Conservation (phyloP, 2,888 invertebrate species). For the Clanis bilineata region DNA sequence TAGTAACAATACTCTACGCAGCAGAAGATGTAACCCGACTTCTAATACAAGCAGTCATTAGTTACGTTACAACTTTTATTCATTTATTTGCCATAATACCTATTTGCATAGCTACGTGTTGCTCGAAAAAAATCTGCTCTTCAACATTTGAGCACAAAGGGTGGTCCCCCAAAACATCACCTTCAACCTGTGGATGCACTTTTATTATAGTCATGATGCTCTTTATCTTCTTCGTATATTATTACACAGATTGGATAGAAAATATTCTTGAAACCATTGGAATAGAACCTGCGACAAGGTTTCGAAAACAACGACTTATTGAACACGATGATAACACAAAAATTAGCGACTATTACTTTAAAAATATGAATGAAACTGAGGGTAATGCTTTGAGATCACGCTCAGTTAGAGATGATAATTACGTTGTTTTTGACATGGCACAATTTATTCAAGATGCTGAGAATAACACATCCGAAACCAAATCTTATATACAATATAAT, state of each 20-base stretch:
- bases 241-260: conserved; percentile 36
- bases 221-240: conserved; percentile 31
- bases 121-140: conserved; percentile 33
- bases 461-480: neutral
- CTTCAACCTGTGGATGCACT: conserved; percentile 27
- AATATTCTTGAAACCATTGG: conserved; percentile 32
- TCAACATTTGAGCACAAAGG: conserved; percentile 17
- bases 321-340: neutral
- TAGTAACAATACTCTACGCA: conserved; percentile 38
- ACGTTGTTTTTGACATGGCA: neutral
- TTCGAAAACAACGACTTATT: conserved; percentile 19
- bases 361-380: neutral
- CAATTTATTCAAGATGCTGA: neutral
- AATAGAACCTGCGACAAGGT: conserved; percentile 28
- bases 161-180: conserved; percentile 19
- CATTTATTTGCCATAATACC: conserved; percentile 40
- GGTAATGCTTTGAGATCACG: neutral
- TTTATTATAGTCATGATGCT: conserved; percentile 30
- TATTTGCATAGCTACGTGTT: conserved; percentile 33
- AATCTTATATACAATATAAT: neutral
- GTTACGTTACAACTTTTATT: conserved; percentile 34
- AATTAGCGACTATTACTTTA: neutral
- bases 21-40: conserved; percentile 44
- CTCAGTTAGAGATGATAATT: neutral
- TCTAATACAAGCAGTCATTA: conserved; percentile 36